A percentile compares a stretch with the other conserved stretches of the same genome.
Evolutionary conservation across 2,888 invertebrate species (phyloP).

Genomic region (Athalia cordata): DNA sequence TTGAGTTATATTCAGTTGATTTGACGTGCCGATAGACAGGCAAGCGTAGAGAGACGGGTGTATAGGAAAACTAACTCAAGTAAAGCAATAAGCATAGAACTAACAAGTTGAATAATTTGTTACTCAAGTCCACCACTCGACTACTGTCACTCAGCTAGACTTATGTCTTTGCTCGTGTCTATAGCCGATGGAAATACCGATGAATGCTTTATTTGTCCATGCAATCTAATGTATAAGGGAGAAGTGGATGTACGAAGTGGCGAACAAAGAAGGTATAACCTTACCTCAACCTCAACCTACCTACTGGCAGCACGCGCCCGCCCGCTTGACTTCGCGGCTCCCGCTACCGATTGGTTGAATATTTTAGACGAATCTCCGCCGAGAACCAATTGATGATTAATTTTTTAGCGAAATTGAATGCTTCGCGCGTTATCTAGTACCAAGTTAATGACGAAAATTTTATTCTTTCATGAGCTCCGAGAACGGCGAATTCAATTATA

Average conservation of each 20-base stretch:
- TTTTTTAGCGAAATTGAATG: slow-evolving; percentile 1
- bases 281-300: no score
- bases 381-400: background rate
- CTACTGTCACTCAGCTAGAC: background rate
- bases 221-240: background rate
- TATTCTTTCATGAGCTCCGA: background rate
- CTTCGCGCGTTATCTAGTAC: background rate
- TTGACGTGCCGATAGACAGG: slow-evolving; percentile 32
- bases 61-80: slow-evolving; percentile 6
- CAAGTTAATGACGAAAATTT: background rate
- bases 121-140: slow-evolving; percentile 1
- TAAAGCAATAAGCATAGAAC: background rate
- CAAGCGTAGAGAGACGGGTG: background rate
- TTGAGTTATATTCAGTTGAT: slow-evolving; percentile 16
- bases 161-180: background rate
- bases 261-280: slow-evolving; percentile 16
- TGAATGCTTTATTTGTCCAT: slow-evolving; percentile 4
- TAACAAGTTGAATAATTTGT: slow-evolving; percentile 39
- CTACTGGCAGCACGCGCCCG: background rate
- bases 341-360: slow-evolving; percentile 1
- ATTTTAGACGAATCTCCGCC: slow-evolving; percentile 4
- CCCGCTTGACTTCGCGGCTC: no score
- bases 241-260: background rate
- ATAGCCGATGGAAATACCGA: background rate
- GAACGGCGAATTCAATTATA: no score